Base-by-base conservation (phyloP, 2,888 invertebrate genomes). In the Cremastobaeus sp. region DNA sequence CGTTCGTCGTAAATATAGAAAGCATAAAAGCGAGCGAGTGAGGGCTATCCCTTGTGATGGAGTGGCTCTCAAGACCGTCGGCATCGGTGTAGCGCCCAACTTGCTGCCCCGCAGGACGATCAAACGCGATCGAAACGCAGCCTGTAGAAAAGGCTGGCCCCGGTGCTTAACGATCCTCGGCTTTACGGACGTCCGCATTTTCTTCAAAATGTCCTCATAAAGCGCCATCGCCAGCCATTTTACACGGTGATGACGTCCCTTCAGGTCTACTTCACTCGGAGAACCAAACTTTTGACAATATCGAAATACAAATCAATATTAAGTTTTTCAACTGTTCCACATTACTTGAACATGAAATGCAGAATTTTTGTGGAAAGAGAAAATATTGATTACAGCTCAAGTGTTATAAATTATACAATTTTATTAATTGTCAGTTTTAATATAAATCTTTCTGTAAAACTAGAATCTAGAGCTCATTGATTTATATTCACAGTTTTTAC, bases 1-100 rank as follows among this genome's bases (percentile, higher is more conserved):
- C 84, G 84, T 84, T 81, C 79, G 83, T 84, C 83, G 82, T 84
- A 84, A 84, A 85, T 85, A 85, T 83, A 83, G 82, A 79, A 83
- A 79, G 82, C 83, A 85, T 85, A 84, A 85, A 84, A 83, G 70
- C 48, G 34, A 60, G 62, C 59, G 12, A 41, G 43, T 45, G 39
- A 62, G 81, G 55, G 81, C 81, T 79, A 82, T 83, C 82, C 65
- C 81, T 81, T 85, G 83, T 85, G 86, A 86, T 86, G 80, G 86
- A 86, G 84, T 83, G 81, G 83, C 82, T 84, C 82, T 84, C 81
- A 82, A 85, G 82, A 82, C 76, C 79, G 76, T 72, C 64, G 70
- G 71, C 66, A 76, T 43, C 69, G 80, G 79, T 64, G 57, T 83
- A 83, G 81, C 81, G 79, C 78, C 70, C 72, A 78, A 79, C 15